phyloP scores from a whole-genome alignment of 1,140 invertebrate species.

The Platorchestia sp. region DNA sequence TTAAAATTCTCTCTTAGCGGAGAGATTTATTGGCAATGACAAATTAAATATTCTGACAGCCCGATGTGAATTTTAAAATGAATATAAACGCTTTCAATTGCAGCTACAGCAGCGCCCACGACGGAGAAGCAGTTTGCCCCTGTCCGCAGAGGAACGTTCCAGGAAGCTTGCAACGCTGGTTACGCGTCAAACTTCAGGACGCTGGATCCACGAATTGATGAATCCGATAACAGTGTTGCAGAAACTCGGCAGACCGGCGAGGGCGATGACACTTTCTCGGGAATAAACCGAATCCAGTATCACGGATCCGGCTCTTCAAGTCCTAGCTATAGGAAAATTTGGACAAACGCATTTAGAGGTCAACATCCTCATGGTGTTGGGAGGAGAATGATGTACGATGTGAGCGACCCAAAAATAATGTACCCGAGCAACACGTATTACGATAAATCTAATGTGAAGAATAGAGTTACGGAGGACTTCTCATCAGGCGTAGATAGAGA shows the following conservation, averaged over 20 bases:
- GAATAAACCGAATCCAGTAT: conserved; percentile 4
- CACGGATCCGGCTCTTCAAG: not conserved
- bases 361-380: not conserved
- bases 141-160: not conserved
- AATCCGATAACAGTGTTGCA: not conserved
- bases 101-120: not conserved
- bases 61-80: no score
- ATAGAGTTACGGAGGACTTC: not conserved
- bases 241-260: not conserved
- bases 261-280: not conserved
- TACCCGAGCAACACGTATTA: conserved; percentile 3
- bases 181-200: conserved; percentile 12
- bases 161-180: not conserved
- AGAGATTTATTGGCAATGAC: no score
- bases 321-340: conserved; percentile 5
- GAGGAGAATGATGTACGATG: not conserved
- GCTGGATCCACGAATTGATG: not conserved
- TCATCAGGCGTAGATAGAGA: not conserved
- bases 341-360: not conserved
- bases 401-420: not conserved
- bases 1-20: no score
- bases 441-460: not conserved
- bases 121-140: not conserved
- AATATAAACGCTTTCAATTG: not conserved
- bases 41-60: no score